Conservation (phyloP, 2,797 vertebrate genomes). For the Peromyscus eremicus region DNA sequence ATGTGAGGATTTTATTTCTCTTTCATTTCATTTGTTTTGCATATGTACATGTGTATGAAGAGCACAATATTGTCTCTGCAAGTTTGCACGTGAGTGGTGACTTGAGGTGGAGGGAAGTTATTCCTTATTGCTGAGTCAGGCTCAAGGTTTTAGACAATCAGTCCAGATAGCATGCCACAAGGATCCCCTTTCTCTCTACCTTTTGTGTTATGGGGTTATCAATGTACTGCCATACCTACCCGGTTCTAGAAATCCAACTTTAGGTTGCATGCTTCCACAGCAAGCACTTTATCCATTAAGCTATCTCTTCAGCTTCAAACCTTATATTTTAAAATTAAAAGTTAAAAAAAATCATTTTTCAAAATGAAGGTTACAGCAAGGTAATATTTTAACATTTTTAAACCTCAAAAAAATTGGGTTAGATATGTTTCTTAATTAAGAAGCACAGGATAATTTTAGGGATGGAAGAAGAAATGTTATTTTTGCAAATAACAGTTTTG, state of each 20-base stretch:
- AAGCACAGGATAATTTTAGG: background rate
- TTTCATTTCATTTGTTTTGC: background rate
- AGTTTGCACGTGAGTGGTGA: background rate
- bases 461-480: background rate
- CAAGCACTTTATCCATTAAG: background rate
- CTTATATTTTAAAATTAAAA: conserved; percentile 4
- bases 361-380: background rate
- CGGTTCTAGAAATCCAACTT: background rate
- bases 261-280: background rate
- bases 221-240: too few relatives aligned
- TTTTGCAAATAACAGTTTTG: background rate
- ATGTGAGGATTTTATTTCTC: background rate
- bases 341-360: background rate
- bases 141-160: background rate
- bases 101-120: background rate
- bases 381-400: background rate
- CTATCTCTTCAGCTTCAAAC: background rate
- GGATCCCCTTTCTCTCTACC: too few relatives aligned
- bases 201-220: background rate
- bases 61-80: background rate
- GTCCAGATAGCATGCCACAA: background rate
- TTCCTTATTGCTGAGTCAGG: background rate
- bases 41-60: too few relatives aligned
- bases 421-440: background rate
- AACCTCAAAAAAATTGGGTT: background rate